These are phyloP conservation scores for Dicycla oo DNA, from an alignment of 2,888 invertebrate genomes.

Conservation along the genomic window DNA sequence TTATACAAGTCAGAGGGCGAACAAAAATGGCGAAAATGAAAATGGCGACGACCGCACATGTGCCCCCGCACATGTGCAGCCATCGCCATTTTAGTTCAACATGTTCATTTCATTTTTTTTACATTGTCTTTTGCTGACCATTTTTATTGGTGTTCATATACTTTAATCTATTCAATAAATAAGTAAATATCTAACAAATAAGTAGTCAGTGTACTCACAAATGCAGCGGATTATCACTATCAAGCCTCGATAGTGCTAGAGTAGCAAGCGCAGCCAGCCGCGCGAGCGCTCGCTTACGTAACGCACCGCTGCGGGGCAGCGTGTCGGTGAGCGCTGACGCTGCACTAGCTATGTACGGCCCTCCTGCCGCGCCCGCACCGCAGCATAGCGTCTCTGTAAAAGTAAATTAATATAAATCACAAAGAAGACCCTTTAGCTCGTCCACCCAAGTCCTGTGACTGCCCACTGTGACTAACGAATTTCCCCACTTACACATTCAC, in stretches of 20 bases:
- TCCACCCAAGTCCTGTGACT: too few species aligned
- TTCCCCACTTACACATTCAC: not conserved
- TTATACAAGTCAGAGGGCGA: not conserved
- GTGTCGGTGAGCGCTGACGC: conserved; percentile 75
- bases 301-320: conserved; percentile 78
- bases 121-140: not conserved
- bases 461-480: too few species aligned
- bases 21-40: too few species aligned
- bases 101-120: too few species aligned
- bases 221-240: conserved; percentile 82
- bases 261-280: conserved; percentile 84
- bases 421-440: too few species aligned
- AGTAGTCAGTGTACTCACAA: conserved; percentile 71
- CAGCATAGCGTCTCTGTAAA: conserved; percentile 78
- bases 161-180: not conserved
- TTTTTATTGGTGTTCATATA: not conserved
- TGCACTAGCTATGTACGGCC: conserved; percentile 68
- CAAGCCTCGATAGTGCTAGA: conserved; percentile 76
- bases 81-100: too few species aligned
- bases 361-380: conserved; percentile 82
- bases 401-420: too few species aligned
- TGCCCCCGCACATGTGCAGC: too few species aligned
- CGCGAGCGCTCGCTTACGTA: conserved; percentile 80
- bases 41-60: too few species aligned
- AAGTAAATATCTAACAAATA: not conserved